phyloP scores from a whole-genome alignment of 2,797 vertebrate genomes.

The Atherinosoma microstoma region DNA sequence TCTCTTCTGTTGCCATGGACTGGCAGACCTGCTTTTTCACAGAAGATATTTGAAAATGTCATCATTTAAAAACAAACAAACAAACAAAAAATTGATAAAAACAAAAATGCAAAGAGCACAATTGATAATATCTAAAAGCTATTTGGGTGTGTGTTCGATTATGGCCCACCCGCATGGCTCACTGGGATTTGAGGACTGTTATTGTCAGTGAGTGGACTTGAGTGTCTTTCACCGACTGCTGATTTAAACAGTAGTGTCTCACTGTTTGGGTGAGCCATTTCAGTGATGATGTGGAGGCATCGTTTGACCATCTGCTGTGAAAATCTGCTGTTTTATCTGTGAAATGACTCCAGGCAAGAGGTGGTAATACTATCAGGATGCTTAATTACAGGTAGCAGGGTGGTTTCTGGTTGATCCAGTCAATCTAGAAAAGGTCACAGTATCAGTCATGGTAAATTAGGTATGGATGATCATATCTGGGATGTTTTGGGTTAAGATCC shows the following conservation, averaged over 20 bases:
- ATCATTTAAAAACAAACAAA: no score
- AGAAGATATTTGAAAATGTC: background rate
- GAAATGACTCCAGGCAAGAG: conserved; percentile 34
- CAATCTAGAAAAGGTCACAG: conserved; percentile 17
- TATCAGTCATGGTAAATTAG: background rate
- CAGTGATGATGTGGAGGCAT: conserved; percentile 15
- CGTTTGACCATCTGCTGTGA: conserved; percentile 36
- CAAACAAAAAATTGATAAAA: background rate
- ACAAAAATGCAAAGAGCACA: background rate
- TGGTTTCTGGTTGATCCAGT: conserved; percentile 6
- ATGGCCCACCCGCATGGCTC: background rate
- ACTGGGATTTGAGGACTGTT: background rate
- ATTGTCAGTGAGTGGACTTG: conserved; percentile 5
- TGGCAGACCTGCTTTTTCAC: background rate
- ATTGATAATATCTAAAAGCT: background rate
- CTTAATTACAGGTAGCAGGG: conserved; percentile 36
- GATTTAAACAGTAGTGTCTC: conserved; percentile 9
- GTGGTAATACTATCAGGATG: conserved; percentile 19
- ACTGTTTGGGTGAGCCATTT: conserved; percentile 14
- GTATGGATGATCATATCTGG: background rate
- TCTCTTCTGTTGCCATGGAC: background rate
- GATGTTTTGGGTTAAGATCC: background rate
- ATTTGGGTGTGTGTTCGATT: conserved; percentile 2
- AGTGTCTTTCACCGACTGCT: conserved; percentile 8
- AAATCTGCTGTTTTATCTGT: conserved; percentile 40